phyloP scores from a whole-genome alignment of 2,888 invertebrate genomes.

The Conops quadrifasciatus region DNA sequence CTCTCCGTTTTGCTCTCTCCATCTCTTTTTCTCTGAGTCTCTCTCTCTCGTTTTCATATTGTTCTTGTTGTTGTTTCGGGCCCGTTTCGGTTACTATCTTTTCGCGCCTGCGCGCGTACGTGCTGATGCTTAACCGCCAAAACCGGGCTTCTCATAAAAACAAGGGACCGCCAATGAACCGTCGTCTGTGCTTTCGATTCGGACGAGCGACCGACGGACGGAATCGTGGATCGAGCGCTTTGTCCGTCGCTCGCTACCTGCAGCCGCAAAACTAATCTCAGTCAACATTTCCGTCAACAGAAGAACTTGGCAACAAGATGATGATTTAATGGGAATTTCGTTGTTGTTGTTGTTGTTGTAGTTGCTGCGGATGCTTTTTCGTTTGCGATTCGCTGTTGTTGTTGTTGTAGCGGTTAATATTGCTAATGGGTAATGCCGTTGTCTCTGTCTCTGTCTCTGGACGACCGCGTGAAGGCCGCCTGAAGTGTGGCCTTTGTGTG shows the following conservation, averaged over 20 bases:
- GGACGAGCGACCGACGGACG: background rate
- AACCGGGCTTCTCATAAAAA: slow-evolving; percentile 1
- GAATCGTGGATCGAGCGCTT: background rate
- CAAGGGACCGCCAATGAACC: background rate
- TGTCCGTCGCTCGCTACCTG: background rate
- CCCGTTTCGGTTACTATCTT: background rate
- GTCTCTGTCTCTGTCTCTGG: background rate
- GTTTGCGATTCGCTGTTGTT: no score
- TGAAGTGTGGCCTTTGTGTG: slow-evolving; percentile 21
- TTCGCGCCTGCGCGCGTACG: slow-evolving; percentile 25
- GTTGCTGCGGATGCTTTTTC: slow-evolving; percentile 2
- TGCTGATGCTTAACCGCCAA: slow-evolving; percentile 4
- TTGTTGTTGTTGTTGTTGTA: slow-evolving; percentile 14
- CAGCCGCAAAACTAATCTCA: no score
- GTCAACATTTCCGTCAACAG: slow-evolving; percentile 8
- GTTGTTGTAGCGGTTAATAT: no score
- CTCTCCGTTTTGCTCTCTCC: background rate
- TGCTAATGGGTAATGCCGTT: no score
- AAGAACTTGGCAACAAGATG: background rate
- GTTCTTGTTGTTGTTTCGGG: background rate
- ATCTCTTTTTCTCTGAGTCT: background rate
- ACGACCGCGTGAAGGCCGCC: slow-evolving; percentile 29
- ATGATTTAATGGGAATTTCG: slow-evolving; percentile 1
- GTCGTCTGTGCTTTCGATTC: background rate
- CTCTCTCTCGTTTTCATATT: background rate